Conservation (phyloP, 1,140 invertebrate species). For the Drosophila pseudoobscura region DNA sequence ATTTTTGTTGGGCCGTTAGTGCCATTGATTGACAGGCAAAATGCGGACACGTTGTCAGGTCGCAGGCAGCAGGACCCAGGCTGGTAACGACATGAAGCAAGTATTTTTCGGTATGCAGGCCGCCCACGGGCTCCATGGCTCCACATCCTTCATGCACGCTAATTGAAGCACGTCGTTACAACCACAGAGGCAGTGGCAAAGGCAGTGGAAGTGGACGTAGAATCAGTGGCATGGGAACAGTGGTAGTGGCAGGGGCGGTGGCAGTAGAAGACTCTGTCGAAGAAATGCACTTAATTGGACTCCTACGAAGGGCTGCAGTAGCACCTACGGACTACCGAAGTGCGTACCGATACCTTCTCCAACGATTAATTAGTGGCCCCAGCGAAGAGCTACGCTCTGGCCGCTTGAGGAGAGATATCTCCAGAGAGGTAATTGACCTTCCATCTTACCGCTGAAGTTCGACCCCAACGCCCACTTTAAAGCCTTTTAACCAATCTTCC, state of each 20-base stretch:
- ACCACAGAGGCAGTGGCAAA: constrained; percentile 10
- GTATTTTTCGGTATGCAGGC: constrained; percentile 36
- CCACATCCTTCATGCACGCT: constrained; percentile 48
- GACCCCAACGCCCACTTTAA: too few species aligned
- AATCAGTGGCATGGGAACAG: constrained; percentile 12
- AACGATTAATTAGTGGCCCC: constrained; percentile 68
- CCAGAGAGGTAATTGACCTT: constrained; percentile 19
- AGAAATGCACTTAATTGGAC: constrained; percentile 78
- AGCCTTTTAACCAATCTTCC: too few species aligned
- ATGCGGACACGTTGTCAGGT: constrained; percentile 57
- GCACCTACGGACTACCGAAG: constrained; percentile 7
- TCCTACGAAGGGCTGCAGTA: constrained; percentile 16
- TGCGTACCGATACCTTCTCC: constrained; percentile 39
- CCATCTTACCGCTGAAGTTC: too few species aligned
- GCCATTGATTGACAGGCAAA: constrained; percentile 73
- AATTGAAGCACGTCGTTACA: constrained; percentile 70
- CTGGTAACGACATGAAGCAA: constrained; percentile 34
- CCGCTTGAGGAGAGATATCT: constrained; percentile 4
- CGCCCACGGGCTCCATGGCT: too few species aligned
- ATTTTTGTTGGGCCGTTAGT: constrained; percentile 19
- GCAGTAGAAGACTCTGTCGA: constrained; percentile 24
- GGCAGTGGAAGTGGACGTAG: not conserved
- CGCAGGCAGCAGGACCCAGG: constrained; percentile 1
- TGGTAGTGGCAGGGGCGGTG: constrained; percentile 1
- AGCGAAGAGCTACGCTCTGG: constrained; percentile 5